phyloP scores from a whole-genome alignment of 2,797 vertebrate species.

The Lindbergichthys nudifrons region DNA sequence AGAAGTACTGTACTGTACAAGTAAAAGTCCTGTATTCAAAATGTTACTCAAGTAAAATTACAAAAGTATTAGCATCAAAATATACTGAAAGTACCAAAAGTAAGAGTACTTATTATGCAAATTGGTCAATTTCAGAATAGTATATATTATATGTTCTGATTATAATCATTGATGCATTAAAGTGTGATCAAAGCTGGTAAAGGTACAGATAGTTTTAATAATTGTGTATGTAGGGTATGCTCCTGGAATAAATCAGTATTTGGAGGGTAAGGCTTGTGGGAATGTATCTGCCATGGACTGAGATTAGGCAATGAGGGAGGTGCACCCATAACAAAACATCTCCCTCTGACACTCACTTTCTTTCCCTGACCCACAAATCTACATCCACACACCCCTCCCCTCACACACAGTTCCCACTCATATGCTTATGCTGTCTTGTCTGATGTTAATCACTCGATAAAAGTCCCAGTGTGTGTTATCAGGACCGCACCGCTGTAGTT shows the following conservation, averaged over 20 bases:
- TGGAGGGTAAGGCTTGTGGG: slow-evolving; percentile 50
- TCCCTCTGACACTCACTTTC: neutral
- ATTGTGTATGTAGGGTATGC: neutral
- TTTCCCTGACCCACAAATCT: slow-evolving; percentile 42
- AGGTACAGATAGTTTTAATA: too few species aligned
- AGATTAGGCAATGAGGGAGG: slow-evolving; percentile 29
- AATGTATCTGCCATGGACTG: slow-evolving; percentile 36
- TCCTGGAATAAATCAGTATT: slow-evolving; percentile 56
- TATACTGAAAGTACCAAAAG: too few species aligned
- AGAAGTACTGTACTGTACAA: too few species aligned
- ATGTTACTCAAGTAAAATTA: too few species aligned
- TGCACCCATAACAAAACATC: slow-evolving; percentile 40
- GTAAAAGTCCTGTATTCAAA: too few species aligned
- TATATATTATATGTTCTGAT: too few species aligned
- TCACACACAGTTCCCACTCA: slow-evolving; percentile 32
- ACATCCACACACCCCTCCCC: neutral
- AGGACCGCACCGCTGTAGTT: slow-evolving; percentile 62
- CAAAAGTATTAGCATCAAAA: too few species aligned
- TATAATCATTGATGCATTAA: too few species aligned
- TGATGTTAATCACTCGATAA: slow-evolving; percentile 68
- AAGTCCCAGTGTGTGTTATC: slow-evolving; percentile 68
- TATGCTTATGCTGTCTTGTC: slow-evolving; percentile 48
- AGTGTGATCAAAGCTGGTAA: too few species aligned
- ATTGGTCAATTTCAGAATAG: too few species aligned
- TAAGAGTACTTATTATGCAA: too few species aligned